Conservation (phyloP, 2,797 vertebrate genomes). For the Aratinga solstitialis region DNA sequence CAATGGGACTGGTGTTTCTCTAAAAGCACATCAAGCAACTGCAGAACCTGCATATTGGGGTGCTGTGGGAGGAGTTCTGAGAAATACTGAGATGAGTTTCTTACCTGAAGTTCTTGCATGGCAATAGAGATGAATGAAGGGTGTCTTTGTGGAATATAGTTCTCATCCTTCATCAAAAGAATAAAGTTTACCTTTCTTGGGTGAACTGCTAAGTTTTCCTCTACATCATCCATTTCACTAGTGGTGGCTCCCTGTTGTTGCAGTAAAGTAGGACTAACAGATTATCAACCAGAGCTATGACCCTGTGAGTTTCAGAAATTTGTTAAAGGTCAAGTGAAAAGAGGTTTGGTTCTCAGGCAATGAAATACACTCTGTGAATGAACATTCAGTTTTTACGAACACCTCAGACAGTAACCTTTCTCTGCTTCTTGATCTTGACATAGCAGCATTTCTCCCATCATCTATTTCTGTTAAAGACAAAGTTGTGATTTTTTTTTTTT, state of each 20-base stretch:
- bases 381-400: not conserved
- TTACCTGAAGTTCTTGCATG: slow-evolving; percentile 1
- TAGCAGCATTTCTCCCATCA: not conserved
- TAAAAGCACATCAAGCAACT: not conserved
- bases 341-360: not conserved
- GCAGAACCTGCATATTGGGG: not conserved
- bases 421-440: slow-evolving; percentile 39
- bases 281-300: slow-evolving; percentile 37
- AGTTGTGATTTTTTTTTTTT: not conserved
- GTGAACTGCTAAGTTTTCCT: slow-evolving; percentile 17
- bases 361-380: not conserved
- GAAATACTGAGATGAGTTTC: not conserved
- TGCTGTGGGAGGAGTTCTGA: not conserved
- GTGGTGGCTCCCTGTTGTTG: slow-evolving; percentile 5
- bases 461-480: slow-evolving; percentile 8
- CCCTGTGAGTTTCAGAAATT: not conserved
- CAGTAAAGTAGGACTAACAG: not conserved
- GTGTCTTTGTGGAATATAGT: not conserved
- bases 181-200: slow-evolving; percentile 11
- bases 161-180: slow-evolving; percentile 50
- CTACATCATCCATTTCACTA: slow-evolving; percentile 25
- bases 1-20: not conserved
- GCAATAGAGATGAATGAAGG: slow-evolving; percentile 21
- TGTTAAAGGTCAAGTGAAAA: slow-evolving; percentile 49
- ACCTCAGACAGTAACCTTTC: not conserved